Evolutionary conservation across 2,113 vertebrate genomes (phyloP).

Genomic region (Scomber scombrus): DNA sequence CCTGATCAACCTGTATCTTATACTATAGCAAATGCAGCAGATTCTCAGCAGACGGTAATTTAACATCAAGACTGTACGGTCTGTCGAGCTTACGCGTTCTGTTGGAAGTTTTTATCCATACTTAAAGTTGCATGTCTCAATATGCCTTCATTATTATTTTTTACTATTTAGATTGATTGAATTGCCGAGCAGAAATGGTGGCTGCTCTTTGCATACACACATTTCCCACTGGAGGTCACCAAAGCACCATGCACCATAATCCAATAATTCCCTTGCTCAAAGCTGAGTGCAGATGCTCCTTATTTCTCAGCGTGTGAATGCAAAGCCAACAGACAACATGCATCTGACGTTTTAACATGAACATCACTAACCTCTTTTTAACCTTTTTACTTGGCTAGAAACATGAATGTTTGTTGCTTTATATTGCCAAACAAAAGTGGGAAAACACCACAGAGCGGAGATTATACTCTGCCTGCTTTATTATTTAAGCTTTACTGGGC

Average conservation of each 20-base stretch:
- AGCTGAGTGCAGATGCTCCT: constrained; percentile 21
- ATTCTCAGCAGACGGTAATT: constrained; percentile 13
- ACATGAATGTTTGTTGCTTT: neutral
- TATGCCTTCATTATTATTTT: neutral
- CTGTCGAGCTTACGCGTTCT: neutral
- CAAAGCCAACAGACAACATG: neutral
- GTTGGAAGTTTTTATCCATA: neutral
- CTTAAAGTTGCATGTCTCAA: neutral
- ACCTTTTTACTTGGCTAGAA: neutral
- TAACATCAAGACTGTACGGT: neutral
- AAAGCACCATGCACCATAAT: constrained; percentile 59
- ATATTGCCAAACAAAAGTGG: constrained; percentile 10
- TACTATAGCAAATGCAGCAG: neutral
- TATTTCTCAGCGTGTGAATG: constrained; percentile 5
- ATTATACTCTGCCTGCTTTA: constrained; percentile 32
- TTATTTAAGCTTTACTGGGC: constrained; percentile 29
- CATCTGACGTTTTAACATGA: neutral
- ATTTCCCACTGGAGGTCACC: constrained; percentile 82
- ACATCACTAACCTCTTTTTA: constrained; percentile 6
- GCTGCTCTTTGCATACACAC: constrained; percentile 17
- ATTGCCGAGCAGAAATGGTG: neutral
- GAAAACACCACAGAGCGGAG: constrained; percentile 1
- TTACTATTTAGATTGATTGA: neutral
- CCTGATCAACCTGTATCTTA: neutral
- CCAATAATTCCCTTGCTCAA: constrained; percentile 9